Evolutionary conservation across 1,140 invertebrate species (phyloP), one percentile per base, ranked within the genome.

Genomic region (Holotrichia oblita): DNA sequence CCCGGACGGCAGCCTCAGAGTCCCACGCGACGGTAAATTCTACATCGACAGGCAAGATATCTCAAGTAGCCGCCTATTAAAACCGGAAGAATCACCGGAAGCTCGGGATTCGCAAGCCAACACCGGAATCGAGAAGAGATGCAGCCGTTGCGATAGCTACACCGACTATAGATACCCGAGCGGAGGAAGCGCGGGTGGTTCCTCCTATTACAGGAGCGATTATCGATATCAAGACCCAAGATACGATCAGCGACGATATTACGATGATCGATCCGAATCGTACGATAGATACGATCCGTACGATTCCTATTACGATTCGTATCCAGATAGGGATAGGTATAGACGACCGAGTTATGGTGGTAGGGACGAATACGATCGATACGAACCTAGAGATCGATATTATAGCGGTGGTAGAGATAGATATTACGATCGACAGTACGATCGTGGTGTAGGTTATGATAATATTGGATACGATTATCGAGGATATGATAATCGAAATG

Each of bases 1-100:
- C 12, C 34, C 34, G 40, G 73, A 74, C 14, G 40, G 40, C 2
- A 24, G 27, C 8, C 27, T 20, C 0, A n/a, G 73, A 6, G 27
- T 74, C 6, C 17, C 73, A n/a, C 34, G 73, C 3, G 73, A 74
- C 20, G 41, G 20, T 10, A 74, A 74, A 40, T 74, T 40, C n/a
- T 74, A 41, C 41, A 9, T 34, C 20, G 61, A 69, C 61, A 69
- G 61, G 61, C 40, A 27, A 74, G 41, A 72, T 14, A 69, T 69
- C 61, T 27, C 61, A 1, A 22, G 17, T 4, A 69, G 2, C 14
- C 40, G 73, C 8, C 14, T 41, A 4, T 14, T 76, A 17, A 76
- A 76, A 24, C 75, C 75, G 75, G 75, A 76, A 55, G 75, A 76
- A 20, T 76, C 44, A 12, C 75, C 41, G 0, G 75, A 76, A 55